Evolutionary conservation across 2,888 invertebrate genomes (phyloP).

Genomic region (Drosophila ustulata): DNA sequence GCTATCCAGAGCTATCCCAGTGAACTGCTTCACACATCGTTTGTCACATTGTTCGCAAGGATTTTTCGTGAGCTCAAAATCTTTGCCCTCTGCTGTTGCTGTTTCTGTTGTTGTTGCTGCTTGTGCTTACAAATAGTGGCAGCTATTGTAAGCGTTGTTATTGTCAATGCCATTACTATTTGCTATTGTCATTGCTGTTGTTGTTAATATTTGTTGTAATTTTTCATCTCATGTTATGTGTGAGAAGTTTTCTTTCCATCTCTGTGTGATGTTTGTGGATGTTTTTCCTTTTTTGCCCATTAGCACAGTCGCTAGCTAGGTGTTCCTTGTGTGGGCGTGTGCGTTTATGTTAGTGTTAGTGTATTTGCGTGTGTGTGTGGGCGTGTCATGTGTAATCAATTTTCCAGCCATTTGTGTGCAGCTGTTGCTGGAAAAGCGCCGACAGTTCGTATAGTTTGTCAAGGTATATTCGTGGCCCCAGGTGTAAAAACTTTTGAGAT

Average conservation of each 20-base stretch:
- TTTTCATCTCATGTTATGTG: slow-evolving; percentile 66
- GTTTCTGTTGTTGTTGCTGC: slow-evolving; percentile 19
- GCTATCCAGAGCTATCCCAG: slow-evolving; percentile 36
- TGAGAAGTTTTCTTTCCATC: slow-evolving; percentile 28
- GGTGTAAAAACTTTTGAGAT: slow-evolving; percentile 51
- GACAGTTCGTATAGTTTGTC: slow-evolving; percentile 29
- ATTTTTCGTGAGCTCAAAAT: slow-evolving; percentile 59
- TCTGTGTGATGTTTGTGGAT: slow-evolving; percentile 41
- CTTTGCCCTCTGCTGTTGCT: slow-evolving; percentile 34
- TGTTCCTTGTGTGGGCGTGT: slow-evolving; percentile 49
- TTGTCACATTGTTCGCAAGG: slow-evolving; percentile 76
- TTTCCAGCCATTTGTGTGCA: slow-evolving; percentile 60
- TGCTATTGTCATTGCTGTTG: slow-evolving; percentile 62
- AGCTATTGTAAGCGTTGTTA: slow-evolving; percentile 53
- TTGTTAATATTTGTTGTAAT: slow-evolving; percentile 75
- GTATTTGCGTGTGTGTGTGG: slow-evolving; percentile 12
- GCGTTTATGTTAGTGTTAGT: slow-evolving; percentile 42
- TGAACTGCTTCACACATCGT: slow-evolving; percentile 77
- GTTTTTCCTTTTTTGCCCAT: slow-evolving; percentile 67
- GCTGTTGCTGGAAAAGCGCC: slow-evolving; percentile 18
- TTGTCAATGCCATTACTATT: slow-evolving; percentile 73
- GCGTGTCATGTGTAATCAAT: slow-evolving; percentile 74
- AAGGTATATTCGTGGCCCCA: slow-evolving; percentile 32
- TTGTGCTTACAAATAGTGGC: slow-evolving; percentile 55
- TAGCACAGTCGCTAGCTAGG: slow-evolving; percentile 46